Percentiles rank a stretch among this genome's conserved stretches.
Evolutionary conservation across 2,113 vertebrate species (phyloP).

Genomic region (pig (Sus scrofa)): T2T-Sscrofa CM000812.6:260143001-260143500

Average conservation of each 20-base stretch:
- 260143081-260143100: background rate
- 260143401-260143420: fast-evolving
- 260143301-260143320: background rate
- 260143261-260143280: constrained; percentile 71
- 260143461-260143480: background rate
- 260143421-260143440: background rate
- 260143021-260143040: constrained; percentile 1
- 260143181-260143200: constrained; percentile 75
- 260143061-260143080: constrained; percentile 15
- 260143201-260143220: constrained; percentile 67
- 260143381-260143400: background rate
- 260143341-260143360: background rate
- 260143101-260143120: constrained; percentile 52
- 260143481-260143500: background rate
- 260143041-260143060: background rate
- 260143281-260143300: constrained; percentile 52
- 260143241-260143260: constrained; percentile 58
- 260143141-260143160: background rate
- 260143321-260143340: constrained; percentile 68
- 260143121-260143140: constrained; percentile 53
- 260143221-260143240: constrained; percentile 35
- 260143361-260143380: background rate
- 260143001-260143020: background rate
- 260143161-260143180: background rate
- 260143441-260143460: background rate